A percentile compares a stretch with the other conserved stretches of the same genome.
phyloP scores from a whole-genome alignment of 2,113 vertebrate species.

The Nymphicus hollandicus region DNA sequence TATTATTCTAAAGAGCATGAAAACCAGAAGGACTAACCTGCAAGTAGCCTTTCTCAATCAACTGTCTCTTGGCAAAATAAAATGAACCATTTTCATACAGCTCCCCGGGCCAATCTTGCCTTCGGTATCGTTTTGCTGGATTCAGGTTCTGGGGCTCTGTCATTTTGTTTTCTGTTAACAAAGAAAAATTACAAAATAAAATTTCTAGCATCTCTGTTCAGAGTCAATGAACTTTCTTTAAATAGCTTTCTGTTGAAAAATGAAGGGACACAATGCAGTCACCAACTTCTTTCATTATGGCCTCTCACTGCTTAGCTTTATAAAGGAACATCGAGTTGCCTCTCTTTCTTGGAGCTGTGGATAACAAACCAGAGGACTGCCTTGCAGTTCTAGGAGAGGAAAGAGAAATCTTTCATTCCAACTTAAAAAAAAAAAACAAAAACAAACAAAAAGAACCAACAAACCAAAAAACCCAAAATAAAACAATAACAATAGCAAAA shows the following conservation, averaged over 20 bases:
- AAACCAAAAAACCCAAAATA: background rate
- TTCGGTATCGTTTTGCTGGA: constrained; percentile 79
- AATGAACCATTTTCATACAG: constrained; percentile 95
- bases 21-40: constrained; percentile 79
- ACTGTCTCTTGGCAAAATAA: constrained; percentile 84
- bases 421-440: background rate
- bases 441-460: background rate
- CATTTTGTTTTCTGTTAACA: constrained; percentile 56
- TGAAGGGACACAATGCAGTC: background rate
- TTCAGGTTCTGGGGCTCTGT: constrained; percentile 84
- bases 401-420: background rate
- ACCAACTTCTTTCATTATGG: background rate
- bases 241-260: background rate
- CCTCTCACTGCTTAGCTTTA: background rate
- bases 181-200: background rate
- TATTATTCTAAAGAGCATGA: background rate
- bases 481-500: background rate
- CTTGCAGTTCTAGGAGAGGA: background rate
- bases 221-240: background rate
- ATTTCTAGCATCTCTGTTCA: background rate
- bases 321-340: background rate
- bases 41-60: constrained; percentile 75
- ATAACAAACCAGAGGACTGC: background rate
- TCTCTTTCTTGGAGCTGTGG: background rate
- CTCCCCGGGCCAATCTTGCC: constrained; percentile 95